phyloP scores from a whole-genome alignment of 2,113 vertebrate species.

The Cebus imitator region DNA sequence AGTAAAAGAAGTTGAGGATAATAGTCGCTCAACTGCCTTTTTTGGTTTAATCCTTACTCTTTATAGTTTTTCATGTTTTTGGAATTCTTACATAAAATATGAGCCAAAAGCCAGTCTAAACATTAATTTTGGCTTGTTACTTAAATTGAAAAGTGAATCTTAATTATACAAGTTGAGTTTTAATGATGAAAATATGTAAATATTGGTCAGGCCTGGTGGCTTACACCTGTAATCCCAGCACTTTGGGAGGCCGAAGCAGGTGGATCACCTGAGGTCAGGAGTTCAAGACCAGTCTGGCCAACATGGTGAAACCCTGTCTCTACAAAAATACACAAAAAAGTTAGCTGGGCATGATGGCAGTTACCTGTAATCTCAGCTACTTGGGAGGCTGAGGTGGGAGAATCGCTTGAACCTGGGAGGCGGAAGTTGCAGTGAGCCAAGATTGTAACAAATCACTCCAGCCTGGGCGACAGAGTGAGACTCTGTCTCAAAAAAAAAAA shows the following conservation, averaged over 20 bases:
- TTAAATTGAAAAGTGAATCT: conserved; percentile 31
- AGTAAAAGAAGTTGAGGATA: conserved; percentile 19
- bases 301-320: no score
- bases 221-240: neutral
- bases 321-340: no score
- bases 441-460: no score
- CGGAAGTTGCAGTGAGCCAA: no score
- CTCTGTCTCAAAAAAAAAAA: no score
- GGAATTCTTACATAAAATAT: conserved; percentile 14
- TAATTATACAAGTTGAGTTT: conserved; percentile 15
- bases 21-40: neutral
- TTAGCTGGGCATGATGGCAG: no score
- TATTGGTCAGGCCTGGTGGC: neutral
- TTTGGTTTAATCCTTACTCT: neutral
- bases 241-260: neutral
- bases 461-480: no score
- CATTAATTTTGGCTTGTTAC: conserved; percentile 25
- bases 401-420: no score
- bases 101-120: conserved; percentile 3
- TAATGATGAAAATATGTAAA: conserved; percentile 15
- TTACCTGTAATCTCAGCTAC: no score
- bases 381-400: no score
- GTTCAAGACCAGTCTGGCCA: neutral
- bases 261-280: neutral
- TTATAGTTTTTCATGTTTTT: neutral